Conservation (phyloP, 2,113 vertebrate species). For the Alligator mississippiensis region DNA sequence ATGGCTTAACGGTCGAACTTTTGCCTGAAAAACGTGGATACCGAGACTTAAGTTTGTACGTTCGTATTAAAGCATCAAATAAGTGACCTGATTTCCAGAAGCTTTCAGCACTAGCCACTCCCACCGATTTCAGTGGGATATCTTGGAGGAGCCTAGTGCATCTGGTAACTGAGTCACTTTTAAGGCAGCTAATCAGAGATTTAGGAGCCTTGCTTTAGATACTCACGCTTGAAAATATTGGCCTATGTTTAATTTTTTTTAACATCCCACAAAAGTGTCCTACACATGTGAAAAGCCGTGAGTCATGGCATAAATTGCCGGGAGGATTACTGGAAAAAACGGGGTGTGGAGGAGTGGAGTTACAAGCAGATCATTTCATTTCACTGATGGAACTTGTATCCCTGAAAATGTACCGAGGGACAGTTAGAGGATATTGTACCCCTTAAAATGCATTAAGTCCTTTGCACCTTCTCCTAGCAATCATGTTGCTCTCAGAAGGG, state of each 20-base stretch:
- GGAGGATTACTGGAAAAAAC: neutral
- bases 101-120: neutral
- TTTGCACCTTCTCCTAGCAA: neutral
- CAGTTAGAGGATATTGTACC: neutral
- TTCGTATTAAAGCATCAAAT: neutral
- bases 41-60: neutral
- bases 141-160: neutral
- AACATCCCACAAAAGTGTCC: neutral
- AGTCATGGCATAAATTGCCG: neutral
- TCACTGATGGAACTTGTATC: neutral
- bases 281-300: neutral
- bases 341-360: neutral
- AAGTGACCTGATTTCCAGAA: constrained; percentile 5
- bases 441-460: neutral
- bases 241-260: constrained; percentile 26
- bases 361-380: neutral
- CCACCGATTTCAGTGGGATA: neutral
- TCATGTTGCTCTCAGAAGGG: neutral
- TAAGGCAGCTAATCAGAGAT: neutral
- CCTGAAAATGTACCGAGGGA: neutral
- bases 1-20: neutral
- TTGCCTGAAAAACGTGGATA: neutral
- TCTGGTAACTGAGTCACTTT: constrained; percentile 27
- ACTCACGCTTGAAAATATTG: neutral
- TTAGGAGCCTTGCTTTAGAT: neutral